Base-by-base conservation (phyloP, 1,140 invertebrate genomes). In the Mizuhopecten yessoensis region DNA sequence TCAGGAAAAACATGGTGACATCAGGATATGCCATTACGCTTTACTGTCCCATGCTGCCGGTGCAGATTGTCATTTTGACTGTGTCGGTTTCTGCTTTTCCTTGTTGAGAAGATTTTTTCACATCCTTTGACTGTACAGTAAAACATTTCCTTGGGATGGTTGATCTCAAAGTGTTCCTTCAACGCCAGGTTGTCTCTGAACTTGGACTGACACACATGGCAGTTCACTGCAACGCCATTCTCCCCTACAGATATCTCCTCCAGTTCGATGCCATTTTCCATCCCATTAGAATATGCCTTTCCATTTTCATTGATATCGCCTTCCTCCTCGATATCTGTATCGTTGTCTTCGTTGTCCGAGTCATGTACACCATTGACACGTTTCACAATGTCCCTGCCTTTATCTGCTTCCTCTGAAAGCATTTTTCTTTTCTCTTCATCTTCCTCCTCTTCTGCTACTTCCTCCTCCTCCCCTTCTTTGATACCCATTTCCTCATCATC, bases 51-150 rank as follows among this genome's bases (percentile, higher is more conserved):
- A 11, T 91, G 75, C 88, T 92, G 88, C 42, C 86, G n/a, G 92
- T 96, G 95, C 87, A 96, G 91, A 92, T 94, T 95, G 49, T 95
- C 97, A 93, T 97, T 97, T 87, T 97, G 97, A 86, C 97, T 97
- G 96, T 98, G 98, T 7, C 97, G 96, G 95, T 98, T 98, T 15
- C 98, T 97, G 90, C 98, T 98, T 86, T 98, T 97, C 34, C 98
- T 96, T 49, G 98, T 98, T 92, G 98, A 98, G 96, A 98, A 98
- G 93, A 98, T 97, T 97, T 98, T 98, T n/a, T 97, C 97, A 96
- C 98, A 98, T 75, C 98, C 98, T 90, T 97, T 97, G 42, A 98
- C 97, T 33, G 98, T 98, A 97, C 98, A 98, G 95, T 97, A 97
- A 96, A 98, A 98, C 97, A 98, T 95, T 88, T 96, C 94, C 75